Evolutionary conservation across 2,113 vertebrate species (phyloP), one percentile per base, ranked within the genome.

Genomic region (Orientallactaga bullata): DNA sequence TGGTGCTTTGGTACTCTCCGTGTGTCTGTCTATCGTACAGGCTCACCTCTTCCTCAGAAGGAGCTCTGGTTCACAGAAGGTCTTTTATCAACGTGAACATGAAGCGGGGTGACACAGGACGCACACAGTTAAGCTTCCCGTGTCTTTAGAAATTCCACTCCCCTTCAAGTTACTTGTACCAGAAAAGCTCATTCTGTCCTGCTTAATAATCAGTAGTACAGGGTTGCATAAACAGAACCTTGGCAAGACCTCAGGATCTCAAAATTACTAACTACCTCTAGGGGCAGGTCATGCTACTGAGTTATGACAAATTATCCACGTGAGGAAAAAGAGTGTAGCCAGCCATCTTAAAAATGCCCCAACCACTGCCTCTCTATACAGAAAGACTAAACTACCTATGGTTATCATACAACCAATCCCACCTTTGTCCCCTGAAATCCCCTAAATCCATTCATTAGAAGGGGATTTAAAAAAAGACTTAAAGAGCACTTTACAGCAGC

Each of bases 201-300:
- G 90, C 90, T 91, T 93, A 85, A 83, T 87, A 65, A 85, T 98
- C 98, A 98, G 98, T 98, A 98, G 98, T 98, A 98, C 24, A 97
- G 95, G 97, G 95, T 93, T 89, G 97, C 92, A 93, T 92, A 55
- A 74, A 8, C 55, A 47, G 42, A 47, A 55, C 55, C 15, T 55
- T 55, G 55, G 55, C 55, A 55, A 55, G 55, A 55, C 55, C 55
- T 55, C 12, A 55, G 15, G 7, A 55, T 55, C 12, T 55, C 7
- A 55, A 55, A 55, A 55, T 8, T 47, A 47, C 8, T 47, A 47
- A 55, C 55, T 55, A 55, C 55, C 55, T 55, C 55, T 12, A 55
- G 15, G 55, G 55, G 55, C 55, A 55, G 55, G 55, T 55, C 55
- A 55, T 47, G 42, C 55, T 55, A 55, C 55, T 55, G 51, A 12